Base-by-base conservation (phyloP, 2,797 vertebrate genomes). In the Periparus ater region DNA sequence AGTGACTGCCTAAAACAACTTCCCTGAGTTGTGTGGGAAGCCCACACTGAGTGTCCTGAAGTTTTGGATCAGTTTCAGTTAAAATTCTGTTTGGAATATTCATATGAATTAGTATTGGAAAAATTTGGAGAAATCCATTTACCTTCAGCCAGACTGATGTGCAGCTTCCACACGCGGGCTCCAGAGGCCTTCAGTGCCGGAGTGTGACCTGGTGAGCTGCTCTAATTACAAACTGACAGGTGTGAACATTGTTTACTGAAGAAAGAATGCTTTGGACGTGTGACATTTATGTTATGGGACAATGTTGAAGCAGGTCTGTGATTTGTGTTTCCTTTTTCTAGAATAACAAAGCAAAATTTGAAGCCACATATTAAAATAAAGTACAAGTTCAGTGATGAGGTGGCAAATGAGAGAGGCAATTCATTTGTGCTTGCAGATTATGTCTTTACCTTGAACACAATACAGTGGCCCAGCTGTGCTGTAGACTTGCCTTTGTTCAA, bases 391-490 rank as follows among this genome's bases (percentile, higher is more conserved):
- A 19, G 20, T 70, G 79, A 47, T 34, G 62, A 83, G 68, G 54
- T 54, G 76, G 66, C 34, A 96, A 91, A 70, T 36, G 40, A 76
- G 79, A 88, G 85, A 92, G 30, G 32, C 4, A 20, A 73, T 70
- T 78, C 77, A 88, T 96, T 60, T 75, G 58, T 57, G 81, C 66
- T 93, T 85, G 58, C n/a, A 95, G 73, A 95, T 85, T 72, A 84
- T 75, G 36, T 88, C 86, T 90, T 96, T 94, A 85, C 40, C 63
- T 91, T 96, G 57, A 95, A 77, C 70, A 95, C 85, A 95, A 62
- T 90, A 66, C 47, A 74, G 11, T 82, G 66, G 61, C 87, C 89
- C 86, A 81, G 4, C 62, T 70, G 34, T 76, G 45, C 57, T 94
- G 75, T 57, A 91, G 80, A 57, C 40, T 67, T 94, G 60, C 75